Evolutionary conservation across 2,888 invertebrate species (phyloP), one percentile per base, ranked within the genome.

Genomic region (Platerodrilus igneus): DNA sequence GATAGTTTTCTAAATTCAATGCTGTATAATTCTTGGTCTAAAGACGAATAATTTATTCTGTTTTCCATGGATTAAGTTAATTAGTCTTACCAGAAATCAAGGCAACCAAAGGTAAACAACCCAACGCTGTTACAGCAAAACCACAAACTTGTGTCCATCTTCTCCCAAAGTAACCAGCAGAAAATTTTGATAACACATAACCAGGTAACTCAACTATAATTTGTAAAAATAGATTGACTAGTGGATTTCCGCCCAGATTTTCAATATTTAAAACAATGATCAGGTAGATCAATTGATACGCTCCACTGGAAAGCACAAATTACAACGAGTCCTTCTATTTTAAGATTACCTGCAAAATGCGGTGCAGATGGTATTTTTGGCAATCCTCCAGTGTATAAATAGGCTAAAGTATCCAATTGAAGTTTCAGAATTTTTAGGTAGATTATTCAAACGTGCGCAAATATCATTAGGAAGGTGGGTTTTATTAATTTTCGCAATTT

Each of bases 171-270:
- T 55, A 71, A 53, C 78, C 75, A 37, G 72, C 71, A 52, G 66
- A 38, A 25, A 68, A 74, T 48, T 74, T 74, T 18, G 76, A 81
- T 27, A 78, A 39, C 28, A 79, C 61, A 58, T 75, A 76, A 3
- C 77, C 77, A 1, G 82, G 82, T 22, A 81, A 65, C 63, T 83
- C 83, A 13, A 76, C 76, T 18, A 77, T 51, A 36, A 76, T 71
- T 63, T 82, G 78, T 58, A 75, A 71, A 36, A 79, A 73, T 60
- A 78, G 80, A 61, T 79, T 81, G 43, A 81, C 54, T 58, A 78
- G 81, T 7, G 81, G 80, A 64, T 81, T 81, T 19, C 77, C 78
- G 37, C 72, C 72, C 56, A 77, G 66, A 22, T 66, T 69, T 41
- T 72, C 73, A 51, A 76, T 73, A 54, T 71, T 75, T 48, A 78